Percentiles rank a stretch among this genome's conserved stretches.
These are phyloP conservation scores for Stichopus horrens DNA, from an alignment of 53 echinoderm and acorn worm species.

Conservation along the genomic window DNA sequence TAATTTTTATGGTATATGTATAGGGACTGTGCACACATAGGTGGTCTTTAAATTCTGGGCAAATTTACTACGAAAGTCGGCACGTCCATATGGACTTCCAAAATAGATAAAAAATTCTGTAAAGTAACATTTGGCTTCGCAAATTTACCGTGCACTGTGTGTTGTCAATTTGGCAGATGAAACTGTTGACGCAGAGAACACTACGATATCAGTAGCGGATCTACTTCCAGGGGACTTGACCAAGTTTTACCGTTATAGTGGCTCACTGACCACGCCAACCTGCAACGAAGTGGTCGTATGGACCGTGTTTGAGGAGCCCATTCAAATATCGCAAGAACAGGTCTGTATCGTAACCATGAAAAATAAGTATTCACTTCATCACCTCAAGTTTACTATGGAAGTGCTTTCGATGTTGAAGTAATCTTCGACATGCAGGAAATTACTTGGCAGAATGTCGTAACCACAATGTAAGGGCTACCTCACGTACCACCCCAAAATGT, in stretches of 20 bases:
- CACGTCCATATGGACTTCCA: no score
- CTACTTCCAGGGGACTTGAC: constrained; percentile 40
- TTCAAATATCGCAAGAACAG: constrained; percentile 64
- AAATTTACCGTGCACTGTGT: no score
- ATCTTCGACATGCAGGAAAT: no score
- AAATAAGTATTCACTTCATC: no score
- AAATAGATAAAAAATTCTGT: no score
- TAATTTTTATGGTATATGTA: neutral
- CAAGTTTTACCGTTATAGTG: constrained; percentile 66
- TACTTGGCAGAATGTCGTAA: no score
- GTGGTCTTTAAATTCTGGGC: neutral
- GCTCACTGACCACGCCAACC: constrained; percentile 78
- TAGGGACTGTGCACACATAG: neutral
- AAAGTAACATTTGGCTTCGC: no score
- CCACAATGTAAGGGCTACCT: no score
- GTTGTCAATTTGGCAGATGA: neutral
- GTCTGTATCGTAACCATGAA: constrained; percentile 1
- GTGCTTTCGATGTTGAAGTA: no score
- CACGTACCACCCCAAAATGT: no score
- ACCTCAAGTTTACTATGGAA: no score
- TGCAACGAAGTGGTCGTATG: constrained; percentile 76
- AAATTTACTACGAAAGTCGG: no score
- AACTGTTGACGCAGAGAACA: neutral
- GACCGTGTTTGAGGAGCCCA: constrained; percentile 69
- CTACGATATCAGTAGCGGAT: constrained; percentile 16